Evolutionary conservation across 2,888 invertebrate genomes (phyloP).

Genomic region (Entomobrya multifasciata): DNA sequence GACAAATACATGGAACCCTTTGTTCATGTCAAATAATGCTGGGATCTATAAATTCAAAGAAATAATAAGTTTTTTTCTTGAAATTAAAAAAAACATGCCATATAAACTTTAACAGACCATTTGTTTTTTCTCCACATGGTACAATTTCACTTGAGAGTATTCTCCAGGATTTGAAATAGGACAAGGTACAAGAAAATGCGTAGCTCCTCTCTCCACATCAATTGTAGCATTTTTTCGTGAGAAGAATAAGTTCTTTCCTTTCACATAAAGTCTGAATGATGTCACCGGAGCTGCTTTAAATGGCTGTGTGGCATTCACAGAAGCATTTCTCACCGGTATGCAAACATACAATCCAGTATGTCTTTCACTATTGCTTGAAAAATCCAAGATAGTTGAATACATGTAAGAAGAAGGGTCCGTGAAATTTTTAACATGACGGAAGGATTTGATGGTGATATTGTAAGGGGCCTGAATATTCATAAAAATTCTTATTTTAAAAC

Average conservation of each 20-base stretch:
- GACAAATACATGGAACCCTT: slow-evolving; percentile 60
- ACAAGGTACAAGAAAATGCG: slow-evolving; percentile 69
- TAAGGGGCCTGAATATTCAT: slow-evolving; percentile 54
- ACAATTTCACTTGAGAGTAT: slow-evolving; percentile 64
- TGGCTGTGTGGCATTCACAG: slow-evolving; percentile 59
- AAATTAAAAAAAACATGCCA: too few species aligned
- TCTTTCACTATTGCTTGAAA: slow-evolving; percentile 66
- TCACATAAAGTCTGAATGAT: slow-evolving; percentile 59
- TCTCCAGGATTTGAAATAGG: slow-evolving; percentile 68
- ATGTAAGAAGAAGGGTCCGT: slow-evolving; percentile 63
- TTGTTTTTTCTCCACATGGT: slow-evolving; percentile 51
- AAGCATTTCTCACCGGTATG: slow-evolving; percentile 61
- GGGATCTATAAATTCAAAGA: slow-evolving; percentile 28
- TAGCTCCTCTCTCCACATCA: slow-evolving; percentile 34
- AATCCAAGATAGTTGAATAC: slow-evolving; percentile 68
- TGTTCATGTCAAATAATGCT: slow-evolving; percentile 67
- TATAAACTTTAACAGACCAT: slow-evolving; percentile 56
- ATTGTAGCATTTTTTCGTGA: slow-evolving; percentile 56
- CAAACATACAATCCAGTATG: slow-evolving; percentile 72
- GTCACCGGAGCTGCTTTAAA: slow-evolving; percentile 55
- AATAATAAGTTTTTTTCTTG: too few species aligned
- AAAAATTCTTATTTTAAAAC: too few species aligned
- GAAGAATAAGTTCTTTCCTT: slow-evolving; percentile 68
- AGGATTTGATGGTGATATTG: slow-evolving; percentile 67
- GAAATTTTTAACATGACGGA: slow-evolving; percentile 71